Conservation (phyloP, 2,888 invertebrate genomes). For the Macropis europaea region DNA sequence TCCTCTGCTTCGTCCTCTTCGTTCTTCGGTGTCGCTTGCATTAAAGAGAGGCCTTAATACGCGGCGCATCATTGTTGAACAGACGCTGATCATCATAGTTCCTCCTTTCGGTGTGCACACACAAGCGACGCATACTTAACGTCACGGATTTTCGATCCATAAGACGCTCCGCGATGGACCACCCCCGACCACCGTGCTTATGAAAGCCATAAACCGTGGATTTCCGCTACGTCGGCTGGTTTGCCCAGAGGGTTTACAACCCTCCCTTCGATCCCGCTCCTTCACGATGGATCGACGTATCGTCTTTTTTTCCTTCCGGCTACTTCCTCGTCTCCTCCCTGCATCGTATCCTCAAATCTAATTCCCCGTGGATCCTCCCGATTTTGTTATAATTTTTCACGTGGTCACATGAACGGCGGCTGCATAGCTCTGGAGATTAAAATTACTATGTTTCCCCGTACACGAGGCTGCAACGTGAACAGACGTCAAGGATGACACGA, state of each 20-base stretch:
- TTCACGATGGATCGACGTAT: constrained; percentile 13
- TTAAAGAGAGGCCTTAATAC: constrained; percentile 43
- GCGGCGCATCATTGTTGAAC: constrained; percentile 33
- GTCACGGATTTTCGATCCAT: constrained; percentile 32
- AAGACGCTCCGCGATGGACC: constrained; percentile 25
- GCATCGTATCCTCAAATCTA: background rate
- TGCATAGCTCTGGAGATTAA: too few relatives aligned
- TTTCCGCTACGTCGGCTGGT: constrained; percentile 47
- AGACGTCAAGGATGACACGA: too few relatives aligned
- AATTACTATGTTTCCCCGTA: too few relatives aligned
- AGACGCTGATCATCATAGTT: background rate
- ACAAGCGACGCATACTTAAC: constrained; percentile 12
- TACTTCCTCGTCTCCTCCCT: too few relatives aligned
- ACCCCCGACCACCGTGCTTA: constrained; percentile 1
- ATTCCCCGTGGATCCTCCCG: too few relatives aligned
- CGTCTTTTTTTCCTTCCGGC: background rate
- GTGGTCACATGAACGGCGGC: too few relatives aligned
- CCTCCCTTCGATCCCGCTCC: constrained; percentile 17
- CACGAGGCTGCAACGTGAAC: too few relatives aligned
- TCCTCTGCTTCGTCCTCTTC: constrained; percentile 26
- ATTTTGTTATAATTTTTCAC: too few relatives aligned
- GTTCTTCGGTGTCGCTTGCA: constrained; percentile 31
- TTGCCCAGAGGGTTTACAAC: constrained; percentile 29
- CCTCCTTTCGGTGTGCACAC: background rate
- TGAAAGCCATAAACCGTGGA: constrained; percentile 42